A percentile compares a stretch with the other conserved stretches of the same genome.
Evolutionary conservation across 2,113 vertebrate genomes (phyloP).

Genomic region (Redunca redunca): DNA sequence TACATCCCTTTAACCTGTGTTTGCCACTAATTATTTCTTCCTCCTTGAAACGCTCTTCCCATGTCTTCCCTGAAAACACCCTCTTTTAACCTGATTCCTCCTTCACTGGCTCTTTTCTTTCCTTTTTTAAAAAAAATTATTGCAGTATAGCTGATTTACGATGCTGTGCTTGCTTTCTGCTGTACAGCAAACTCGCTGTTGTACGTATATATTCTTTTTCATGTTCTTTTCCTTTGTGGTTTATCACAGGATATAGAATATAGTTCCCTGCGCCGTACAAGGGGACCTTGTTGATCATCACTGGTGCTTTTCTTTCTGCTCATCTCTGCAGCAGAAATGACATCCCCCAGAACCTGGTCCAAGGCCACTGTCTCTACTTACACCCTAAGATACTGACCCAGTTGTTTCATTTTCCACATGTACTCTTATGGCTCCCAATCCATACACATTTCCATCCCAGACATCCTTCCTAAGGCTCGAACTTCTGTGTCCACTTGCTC

Average conservation of each 20-base stretch:
- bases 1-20: not conserved
- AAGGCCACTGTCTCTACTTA: not conserved
- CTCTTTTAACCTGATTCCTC: not conserved
- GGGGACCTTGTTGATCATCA: not conserved
- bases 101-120: not conserved
- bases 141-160: not conserved
- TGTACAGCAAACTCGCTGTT: not conserved
- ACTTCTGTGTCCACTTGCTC: not conserved
- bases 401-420: not conserved
- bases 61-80: not conserved
- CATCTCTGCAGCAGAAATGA: not conserved
- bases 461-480: not conserved
- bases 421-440: not conserved
- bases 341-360: not conserved
- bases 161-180: not conserved
- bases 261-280: not conserved
- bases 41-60: not conserved
- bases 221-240: not conserved
- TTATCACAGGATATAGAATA: not conserved
- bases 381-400: not conserved
- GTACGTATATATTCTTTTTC: rapidly evolving
- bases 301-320: not conserved
- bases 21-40: not conserved
- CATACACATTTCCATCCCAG: not conserved
- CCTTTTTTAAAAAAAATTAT: not conserved